These are phyloP conservation scores for Sula dactylatra DNA, from an alignment of 2,113 vertebrate species.

Conservation along the genomic window DNA sequence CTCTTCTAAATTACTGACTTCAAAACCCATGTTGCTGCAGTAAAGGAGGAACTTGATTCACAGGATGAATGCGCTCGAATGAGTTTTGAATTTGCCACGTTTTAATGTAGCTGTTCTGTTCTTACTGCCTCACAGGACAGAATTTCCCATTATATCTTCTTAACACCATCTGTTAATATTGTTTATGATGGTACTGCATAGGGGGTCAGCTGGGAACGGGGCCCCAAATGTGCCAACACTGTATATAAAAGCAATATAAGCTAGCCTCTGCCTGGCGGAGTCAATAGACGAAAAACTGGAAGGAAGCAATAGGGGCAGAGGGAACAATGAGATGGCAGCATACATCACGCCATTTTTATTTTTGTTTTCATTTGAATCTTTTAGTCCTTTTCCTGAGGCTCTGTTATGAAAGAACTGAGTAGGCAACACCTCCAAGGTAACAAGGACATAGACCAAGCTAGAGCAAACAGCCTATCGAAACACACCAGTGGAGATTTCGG, in stretches of 20 bases:
- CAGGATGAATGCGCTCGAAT: background rate
- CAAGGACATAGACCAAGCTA: background rate
- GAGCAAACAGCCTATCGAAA: conserved; percentile 3
- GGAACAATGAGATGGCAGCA: background rate
- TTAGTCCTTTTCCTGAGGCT: conserved; percentile 13
- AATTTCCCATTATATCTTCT: background rate
- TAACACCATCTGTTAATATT: background rate
- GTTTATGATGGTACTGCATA: background rate
- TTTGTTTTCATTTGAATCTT: background rate
- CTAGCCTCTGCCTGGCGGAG: background rate
- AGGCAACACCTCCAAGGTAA: background rate
- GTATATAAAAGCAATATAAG: background rate
- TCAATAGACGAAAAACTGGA: background rate
- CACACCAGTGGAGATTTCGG: background rate
- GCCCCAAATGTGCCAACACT: background rate
- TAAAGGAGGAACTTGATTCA: background rate
- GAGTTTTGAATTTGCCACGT: background rate
- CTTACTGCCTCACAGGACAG: background rate
- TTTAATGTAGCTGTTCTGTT: background rate
- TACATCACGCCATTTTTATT: background rate
- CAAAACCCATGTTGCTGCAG: background rate
- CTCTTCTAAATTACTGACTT: background rate
- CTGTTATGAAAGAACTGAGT: conserved; percentile 6
- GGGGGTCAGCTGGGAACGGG: background rate
- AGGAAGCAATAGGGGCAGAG: background rate